These are phyloP conservation scores for Epicampocera succincta DNA, from an alignment of 2,888 invertebrate genomes.

Conservation along the genomic window DNA sequence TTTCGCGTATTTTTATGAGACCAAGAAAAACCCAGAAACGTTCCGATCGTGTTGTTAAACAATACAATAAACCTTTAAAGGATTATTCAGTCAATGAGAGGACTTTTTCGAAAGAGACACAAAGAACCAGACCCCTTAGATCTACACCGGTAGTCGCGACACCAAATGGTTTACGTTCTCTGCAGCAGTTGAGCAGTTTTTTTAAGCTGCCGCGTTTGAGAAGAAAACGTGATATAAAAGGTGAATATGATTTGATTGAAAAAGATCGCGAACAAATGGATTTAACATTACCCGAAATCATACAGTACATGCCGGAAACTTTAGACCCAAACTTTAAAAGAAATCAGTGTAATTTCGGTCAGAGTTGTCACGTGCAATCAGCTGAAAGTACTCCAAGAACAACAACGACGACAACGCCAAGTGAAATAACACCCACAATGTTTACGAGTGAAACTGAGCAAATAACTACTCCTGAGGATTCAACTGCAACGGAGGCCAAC, in stretches of 20 bases:
- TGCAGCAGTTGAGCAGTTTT: constrained; percentile 34
- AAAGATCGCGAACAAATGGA: constrained; percentile 75
- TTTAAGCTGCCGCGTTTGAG: constrained; percentile 25
- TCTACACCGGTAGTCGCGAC: neutral
- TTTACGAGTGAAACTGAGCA: neutral
- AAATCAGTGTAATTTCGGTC: constrained; percentile 77
- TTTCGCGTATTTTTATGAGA: constrained; percentile 72
- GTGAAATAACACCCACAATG: neutral
- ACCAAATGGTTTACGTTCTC: constrained; percentile 21
- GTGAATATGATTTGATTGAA: constrained; percentile 78
- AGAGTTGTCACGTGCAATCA: constrained; percentile 35
- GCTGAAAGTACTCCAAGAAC: constrained; percentile 1
- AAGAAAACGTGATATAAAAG: constrained; percentile 78
- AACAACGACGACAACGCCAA: neutral
- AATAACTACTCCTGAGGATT: neutral
- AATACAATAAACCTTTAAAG: constrained; percentile 74
- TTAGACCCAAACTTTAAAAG: constrained; percentile 76
- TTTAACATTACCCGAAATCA: constrained; percentile 79
- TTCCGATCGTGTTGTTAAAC: constrained; percentile 74
- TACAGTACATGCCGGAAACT: constrained; percentile 80
- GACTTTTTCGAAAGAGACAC: neutral
- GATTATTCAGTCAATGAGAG: neutral
- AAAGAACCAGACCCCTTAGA: neutral
- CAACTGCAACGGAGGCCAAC: neutral
- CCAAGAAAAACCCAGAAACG: constrained; percentile 72